phyloP scores from a whole-genome alignment of 2,113 vertebrate species.

The Seriola quinqueradiata region DNA sequence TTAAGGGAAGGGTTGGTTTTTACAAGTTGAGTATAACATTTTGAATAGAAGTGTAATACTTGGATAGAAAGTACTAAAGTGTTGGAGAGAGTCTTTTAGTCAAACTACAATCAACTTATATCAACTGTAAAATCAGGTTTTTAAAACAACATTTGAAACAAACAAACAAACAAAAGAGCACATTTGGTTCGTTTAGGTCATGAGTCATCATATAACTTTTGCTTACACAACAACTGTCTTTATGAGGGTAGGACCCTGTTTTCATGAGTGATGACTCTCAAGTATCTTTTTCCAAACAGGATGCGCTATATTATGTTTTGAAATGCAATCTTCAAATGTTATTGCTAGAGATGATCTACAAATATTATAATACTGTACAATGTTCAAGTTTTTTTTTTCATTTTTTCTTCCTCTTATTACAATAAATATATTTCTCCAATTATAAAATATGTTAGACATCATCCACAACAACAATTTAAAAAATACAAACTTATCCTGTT shows the following conservation, averaged over 20 bases:
- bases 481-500: too few species aligned
- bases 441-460: too few species aligned
- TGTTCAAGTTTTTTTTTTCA: too few species aligned
- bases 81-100: too few species aligned
- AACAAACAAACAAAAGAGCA: not conserved
- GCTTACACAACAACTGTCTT: constrained; percentile 32
- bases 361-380: not conserved
- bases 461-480: too few species aligned
- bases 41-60: not conserved
- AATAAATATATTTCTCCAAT: too few species aligned
- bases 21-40: not conserved
- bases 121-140: not conserved
- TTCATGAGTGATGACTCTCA: constrained; percentile 6
- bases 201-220: constrained; percentile 38
- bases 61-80: too few species aligned
- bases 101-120: too few species aligned
- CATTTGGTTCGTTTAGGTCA: not conserved
- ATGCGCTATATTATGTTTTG: not conserved
- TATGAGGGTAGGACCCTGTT: constrained; percentile 21
- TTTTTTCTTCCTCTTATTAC: too few species aligned
- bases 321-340: not conserved
- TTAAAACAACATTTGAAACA: not conserved
- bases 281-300: not conserved
- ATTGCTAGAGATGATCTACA: not conserved
- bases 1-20: not conserved